Conservation (phyloP, 2,888 invertebrate species). For the Drosophila nr. fundita region DNA sequence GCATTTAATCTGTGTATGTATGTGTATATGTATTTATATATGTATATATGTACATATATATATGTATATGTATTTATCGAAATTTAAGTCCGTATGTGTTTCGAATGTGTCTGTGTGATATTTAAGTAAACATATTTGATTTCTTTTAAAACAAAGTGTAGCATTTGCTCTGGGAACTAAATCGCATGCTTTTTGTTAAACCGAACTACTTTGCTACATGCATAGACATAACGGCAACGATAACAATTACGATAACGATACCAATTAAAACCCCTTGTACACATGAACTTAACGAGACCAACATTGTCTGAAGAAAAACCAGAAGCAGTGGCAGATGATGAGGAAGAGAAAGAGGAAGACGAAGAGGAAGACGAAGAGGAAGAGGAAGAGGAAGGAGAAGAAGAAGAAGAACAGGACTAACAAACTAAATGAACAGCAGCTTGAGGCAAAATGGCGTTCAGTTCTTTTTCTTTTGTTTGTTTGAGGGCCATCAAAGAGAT, state of each 20-base stretch:
- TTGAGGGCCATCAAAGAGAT: slow-evolving; percentile 58
- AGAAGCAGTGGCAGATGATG: neutral
- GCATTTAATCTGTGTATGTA: slow-evolving; percentile 39
- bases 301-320: neutral
- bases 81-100: slow-evolving; percentile 33
- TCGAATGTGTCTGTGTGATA: slow-evolving; percentile 16
- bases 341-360: no score
- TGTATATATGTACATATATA: neutral
- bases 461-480: slow-evolving; percentile 46
- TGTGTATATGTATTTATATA: slow-evolving; percentile 54
- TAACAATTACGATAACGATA: slow-evolving; percentile 35
- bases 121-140: slow-evolving; percentile 6
- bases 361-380: neutral
- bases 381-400: neutral
- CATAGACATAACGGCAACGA: slow-evolving; percentile 23
- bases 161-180: slow-evolving; percentile 35
- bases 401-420: neutral
- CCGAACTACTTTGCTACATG: slow-evolving; percentile 5
- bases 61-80: slow-evolving; percentile 38
- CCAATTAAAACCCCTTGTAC: slow-evolving; percentile 21
- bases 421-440: slow-evolving; percentile 47
- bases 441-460: slow-evolving; percentile 47
- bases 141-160: slow-evolving; percentile 22
- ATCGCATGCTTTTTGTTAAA: slow-evolving; percentile 47
- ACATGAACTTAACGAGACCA: slow-evolving; percentile 17